Evolutionary conservation across 2,797 vertebrate genomes (phyloP).

Genomic region (Melanotaenia trifasciata): DNA sequence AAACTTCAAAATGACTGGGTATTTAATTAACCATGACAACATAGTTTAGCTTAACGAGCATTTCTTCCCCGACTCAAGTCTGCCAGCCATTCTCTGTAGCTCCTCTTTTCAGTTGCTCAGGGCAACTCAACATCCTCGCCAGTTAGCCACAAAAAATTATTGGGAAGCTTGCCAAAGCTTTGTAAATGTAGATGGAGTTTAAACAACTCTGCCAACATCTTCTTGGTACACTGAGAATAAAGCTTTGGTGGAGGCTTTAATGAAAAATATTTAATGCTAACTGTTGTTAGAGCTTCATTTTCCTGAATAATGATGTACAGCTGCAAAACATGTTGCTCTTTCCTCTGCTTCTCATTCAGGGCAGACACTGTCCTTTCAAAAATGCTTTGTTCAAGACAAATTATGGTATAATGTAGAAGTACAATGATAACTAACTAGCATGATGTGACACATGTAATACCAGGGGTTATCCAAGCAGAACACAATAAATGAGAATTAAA

Average conservation of each 20-base stretch:
- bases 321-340: slow-evolving; percentile 55
- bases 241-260: slow-evolving; percentile 39
- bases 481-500: not conserved
- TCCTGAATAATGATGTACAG: slow-evolving; percentile 47
- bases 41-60: slow-evolving; percentile 61
- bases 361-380: slow-evolving; percentile 17
- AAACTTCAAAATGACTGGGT: slow-evolving; percentile 60
- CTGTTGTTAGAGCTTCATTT: slow-evolving; percentile 59
- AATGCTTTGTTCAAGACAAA: slow-evolving; percentile 26
- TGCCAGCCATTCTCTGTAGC: slow-evolving; percentile 59
- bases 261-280: slow-evolving; percentile 58
- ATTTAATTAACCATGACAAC: slow-evolving; percentile 76
- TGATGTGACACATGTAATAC: slow-evolving; percentile 9
- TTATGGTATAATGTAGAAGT: slow-evolving; percentile 21
- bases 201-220: slow-evolving; percentile 57
- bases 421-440: not conserved
- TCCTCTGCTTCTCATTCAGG: slow-evolving; percentile 1
- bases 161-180: slow-evolving; percentile 58
- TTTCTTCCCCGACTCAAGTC: slow-evolving; percentile 51
- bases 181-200: slow-evolving; percentile 67
- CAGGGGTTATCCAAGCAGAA: not conserved
- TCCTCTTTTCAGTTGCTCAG: slow-evolving; percentile 61
- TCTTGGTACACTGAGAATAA: slow-evolving; percentile 42
- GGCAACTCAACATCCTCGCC: slow-evolving; percentile 69
- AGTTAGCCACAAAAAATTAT: slow-evolving; percentile 70